These are phyloP conservation scores for Microtus pennsylvanicus DNA, from an alignment of 2,113 vertebrate genomes.

Conservation along the genomic window DNA sequence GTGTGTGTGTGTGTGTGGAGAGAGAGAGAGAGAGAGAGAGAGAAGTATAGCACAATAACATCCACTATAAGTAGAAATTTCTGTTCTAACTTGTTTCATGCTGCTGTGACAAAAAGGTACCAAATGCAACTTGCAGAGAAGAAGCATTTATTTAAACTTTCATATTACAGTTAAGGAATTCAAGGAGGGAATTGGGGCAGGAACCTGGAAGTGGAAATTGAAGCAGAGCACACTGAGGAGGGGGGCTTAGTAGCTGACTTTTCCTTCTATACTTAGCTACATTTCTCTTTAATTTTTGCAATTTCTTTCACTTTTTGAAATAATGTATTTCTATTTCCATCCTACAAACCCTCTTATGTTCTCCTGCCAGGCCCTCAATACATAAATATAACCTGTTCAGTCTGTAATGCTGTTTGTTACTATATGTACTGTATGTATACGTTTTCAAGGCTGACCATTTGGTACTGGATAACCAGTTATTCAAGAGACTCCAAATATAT, in stretches of 20 bases:
- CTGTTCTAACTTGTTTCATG: background rate
- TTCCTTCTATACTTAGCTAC: background rate
- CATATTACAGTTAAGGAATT: background rate
- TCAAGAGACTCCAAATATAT: background rate
- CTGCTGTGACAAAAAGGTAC: background rate
- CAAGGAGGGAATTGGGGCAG: background rate
- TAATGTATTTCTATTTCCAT: background rate
- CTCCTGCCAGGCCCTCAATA: background rate
- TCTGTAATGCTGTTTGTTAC: background rate
- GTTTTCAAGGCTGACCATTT: background rate
- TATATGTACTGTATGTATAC: background rate
- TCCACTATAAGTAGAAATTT: background rate
- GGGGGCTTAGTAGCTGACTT: background rate
- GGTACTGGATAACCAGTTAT: background rate
- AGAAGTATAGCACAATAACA: background rate
- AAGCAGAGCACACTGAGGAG: background rate
- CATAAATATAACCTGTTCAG: background rate
- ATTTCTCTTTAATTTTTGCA: background rate
- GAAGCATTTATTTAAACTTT: background rate
- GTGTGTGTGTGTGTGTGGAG: no score
- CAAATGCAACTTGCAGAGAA: background rate
- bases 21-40: background rate
- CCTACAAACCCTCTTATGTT: no score
- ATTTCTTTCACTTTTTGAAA: background rate
- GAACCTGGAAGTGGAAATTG: background rate